Conservation (phyloP, 2,888 invertebrate species). For the Isotomurus palustris region DNA sequence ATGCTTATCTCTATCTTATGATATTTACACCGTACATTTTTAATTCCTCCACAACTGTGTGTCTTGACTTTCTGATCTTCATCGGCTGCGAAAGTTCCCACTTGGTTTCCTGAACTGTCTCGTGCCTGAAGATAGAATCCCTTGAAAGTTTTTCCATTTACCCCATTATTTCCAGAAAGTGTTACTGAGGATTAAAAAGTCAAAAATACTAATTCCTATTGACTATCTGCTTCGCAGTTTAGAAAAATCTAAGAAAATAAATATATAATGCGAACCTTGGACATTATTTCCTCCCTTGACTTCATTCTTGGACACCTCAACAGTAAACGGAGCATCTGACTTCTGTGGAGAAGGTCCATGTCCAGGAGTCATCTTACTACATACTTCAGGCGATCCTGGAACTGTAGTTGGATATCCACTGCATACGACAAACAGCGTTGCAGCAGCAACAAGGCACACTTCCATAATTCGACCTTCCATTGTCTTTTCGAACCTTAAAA, state of each 20-base stretch:
- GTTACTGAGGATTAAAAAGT: constrained; percentile 19
- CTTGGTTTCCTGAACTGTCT: constrained; percentile 25
- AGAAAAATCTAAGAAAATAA: background rate
- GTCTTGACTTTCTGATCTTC: constrained; percentile 11
- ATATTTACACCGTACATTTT: constrained; percentile 30
- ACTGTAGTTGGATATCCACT: constrained; percentile 24
- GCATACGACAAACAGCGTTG: background rate
- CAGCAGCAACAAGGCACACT: too few species aligned
- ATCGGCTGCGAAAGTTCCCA: constrained; percentile 28
- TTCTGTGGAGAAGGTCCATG: constrained; percentile 34
- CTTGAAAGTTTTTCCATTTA: constrained; percentile 15
- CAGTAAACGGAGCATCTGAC: constrained; percentile 16
- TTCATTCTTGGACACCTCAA: constrained; percentile 10
- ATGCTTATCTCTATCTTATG: background rate
- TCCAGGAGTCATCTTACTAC: constrained; percentile 34
- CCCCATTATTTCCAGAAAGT: constrained; percentile 11
- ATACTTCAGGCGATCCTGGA: constrained; percentile 27
- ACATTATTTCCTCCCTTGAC: constrained; percentile 27
- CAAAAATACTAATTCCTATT: too few species aligned
- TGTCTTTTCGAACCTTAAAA: too few species aligned
- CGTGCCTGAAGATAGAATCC: constrained; percentile 39
- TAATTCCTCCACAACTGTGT: constrained; percentile 30
- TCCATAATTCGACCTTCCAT: too few species aligned
- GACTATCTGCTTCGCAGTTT: too few species aligned
- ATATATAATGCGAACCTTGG: constrained; percentile 18